phyloP scores from a whole-genome alignment of 2,797 vertebrate species.

The Lateolabrax maculatus region DNA sequence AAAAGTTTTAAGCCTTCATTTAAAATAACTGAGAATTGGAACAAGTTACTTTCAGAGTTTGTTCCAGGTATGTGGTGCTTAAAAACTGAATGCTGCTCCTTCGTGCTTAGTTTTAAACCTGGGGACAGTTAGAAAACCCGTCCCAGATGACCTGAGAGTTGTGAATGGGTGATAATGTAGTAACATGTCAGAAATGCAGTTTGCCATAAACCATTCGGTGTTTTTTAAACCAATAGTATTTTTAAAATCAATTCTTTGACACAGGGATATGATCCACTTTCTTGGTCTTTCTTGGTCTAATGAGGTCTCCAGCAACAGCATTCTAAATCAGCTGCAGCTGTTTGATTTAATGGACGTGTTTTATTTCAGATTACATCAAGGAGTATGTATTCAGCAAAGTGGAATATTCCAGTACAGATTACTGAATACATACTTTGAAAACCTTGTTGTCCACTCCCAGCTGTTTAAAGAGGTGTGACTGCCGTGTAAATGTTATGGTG shows the following conservation, averaged over 20 bases:
- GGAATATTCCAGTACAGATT: neutral
- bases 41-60: neutral
- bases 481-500: slow-evolving; percentile 1
- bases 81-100: neutral
- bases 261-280: neutral
- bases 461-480: slow-evolving; percentile 9
- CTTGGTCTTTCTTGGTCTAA: neutral
- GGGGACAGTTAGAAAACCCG: neutral
- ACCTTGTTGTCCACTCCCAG: neutral
- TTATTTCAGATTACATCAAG: neutral
- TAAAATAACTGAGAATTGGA: neutral
- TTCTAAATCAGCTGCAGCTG: neutral
- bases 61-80: neutral
- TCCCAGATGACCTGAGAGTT: slow-evolving; percentile 6
- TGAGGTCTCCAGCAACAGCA: neutral
- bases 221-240: slow-evolving; percentile 6
- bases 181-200: neutral
- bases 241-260: slow-evolving; percentile 2
- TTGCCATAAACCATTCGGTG: neutral
- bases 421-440: slow-evolving; percentile 1
- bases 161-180: slow-evolving; percentile 5
- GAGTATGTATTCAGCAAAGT: neutral
- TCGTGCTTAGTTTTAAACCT: neutral
- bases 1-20: neutral
- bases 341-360: neutral